A percentile compares a stretch with the other conserved stretches of the same genome.
Evolutionary conservation across 2,113 vertebrate genomes (phyloP).

Genomic region (Candoia aspera): DNA sequence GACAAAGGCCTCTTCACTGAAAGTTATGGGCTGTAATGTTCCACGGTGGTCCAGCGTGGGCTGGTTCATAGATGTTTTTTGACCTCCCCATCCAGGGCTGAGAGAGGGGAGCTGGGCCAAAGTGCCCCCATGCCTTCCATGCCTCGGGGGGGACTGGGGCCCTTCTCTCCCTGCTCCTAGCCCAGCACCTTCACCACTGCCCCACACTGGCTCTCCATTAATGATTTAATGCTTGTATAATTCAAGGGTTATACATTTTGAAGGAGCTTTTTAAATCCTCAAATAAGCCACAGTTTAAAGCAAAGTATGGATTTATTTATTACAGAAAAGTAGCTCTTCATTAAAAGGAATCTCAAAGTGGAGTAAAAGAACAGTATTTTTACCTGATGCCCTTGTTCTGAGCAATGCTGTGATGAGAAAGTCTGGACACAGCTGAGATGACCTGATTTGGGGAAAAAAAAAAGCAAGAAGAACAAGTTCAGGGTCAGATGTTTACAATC

Average conservation of each 20-base stretch:
- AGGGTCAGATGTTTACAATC: background rate
- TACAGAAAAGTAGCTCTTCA: background rate
- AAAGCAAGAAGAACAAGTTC: background rate
- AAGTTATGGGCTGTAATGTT: background rate
- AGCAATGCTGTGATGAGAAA: slow-evolving; percentile 92
- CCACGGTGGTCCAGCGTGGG: background rate
- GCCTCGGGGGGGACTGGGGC: background rate
- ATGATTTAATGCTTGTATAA: background rate
- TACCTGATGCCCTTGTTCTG: slow-evolving; percentile 97
- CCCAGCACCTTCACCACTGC: background rate
- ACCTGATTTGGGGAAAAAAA: slow-evolving; percentile 75
- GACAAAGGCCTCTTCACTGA: background rate
- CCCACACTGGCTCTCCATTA: no score
- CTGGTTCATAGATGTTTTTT: background rate
- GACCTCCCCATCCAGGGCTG: background rate
- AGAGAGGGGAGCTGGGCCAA: background rate
- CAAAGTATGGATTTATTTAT: background rate
- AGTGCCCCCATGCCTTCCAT: background rate
- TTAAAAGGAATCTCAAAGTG: background rate
- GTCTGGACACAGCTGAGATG: slow-evolving; percentile 90
- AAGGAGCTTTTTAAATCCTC: background rate
- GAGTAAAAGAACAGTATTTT: slow-evolving; percentile 34
- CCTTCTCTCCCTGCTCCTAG: background rate
- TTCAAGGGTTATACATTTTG: background rate
- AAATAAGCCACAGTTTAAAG: background rate